phyloP scores from a whole-genome alignment of 37 sponge, comb jelly and placozoan species.

The Axinella damicornis region DNA sequence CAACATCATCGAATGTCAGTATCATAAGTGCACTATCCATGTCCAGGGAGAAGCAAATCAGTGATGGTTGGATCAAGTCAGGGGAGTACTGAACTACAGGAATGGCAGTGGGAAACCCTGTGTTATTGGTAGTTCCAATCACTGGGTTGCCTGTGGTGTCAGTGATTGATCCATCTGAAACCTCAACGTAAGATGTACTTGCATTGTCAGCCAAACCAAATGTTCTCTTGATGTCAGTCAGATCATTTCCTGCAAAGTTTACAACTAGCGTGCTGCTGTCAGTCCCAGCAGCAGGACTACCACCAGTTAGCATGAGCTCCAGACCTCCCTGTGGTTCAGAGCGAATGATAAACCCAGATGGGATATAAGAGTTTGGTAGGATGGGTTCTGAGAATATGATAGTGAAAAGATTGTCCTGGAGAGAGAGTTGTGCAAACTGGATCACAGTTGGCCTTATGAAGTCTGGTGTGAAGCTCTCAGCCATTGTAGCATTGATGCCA shows the following conservation, averaged over 20 bases:
- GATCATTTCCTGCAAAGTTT: constrained; percentile 46
- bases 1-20: constrained; percentile 89
- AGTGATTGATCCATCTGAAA: constrained; percentile 68
- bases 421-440: constrained; percentile 63
- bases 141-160: constrained; percentile 83
- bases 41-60: constrained; percentile 81
- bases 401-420: constrained; percentile 64
- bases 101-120: constrained; percentile 31
- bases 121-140: constrained; percentile 52
- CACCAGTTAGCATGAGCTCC: constrained; percentile 60
- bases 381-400: constrained; percentile 84
- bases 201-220: constrained; percentile 42
- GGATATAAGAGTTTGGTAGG: constrained; percentile 37
- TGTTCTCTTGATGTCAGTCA: constrained; percentile 73
- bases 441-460: constrained; percentile 59
- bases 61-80: constrained; percentile 67
- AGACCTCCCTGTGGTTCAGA: constrained; percentile 47
- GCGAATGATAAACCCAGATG: constrained; percentile 51
- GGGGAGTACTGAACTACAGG: constrained; percentile 22
- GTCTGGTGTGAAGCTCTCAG: constrained; percentile 53
- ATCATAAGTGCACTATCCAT: constrained; percentile 75
- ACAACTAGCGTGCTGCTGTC: constrained; percentile 36
- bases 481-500: constrained; percentile 58
- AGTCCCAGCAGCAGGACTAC: constrained; percentile 33
- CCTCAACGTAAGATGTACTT: constrained; percentile 53